These are phyloP conservation scores for Ostrea denselamellosa DNA, from an alignment of 1,140 invertebrate genomes.

Conservation along the genomic window DNA sequence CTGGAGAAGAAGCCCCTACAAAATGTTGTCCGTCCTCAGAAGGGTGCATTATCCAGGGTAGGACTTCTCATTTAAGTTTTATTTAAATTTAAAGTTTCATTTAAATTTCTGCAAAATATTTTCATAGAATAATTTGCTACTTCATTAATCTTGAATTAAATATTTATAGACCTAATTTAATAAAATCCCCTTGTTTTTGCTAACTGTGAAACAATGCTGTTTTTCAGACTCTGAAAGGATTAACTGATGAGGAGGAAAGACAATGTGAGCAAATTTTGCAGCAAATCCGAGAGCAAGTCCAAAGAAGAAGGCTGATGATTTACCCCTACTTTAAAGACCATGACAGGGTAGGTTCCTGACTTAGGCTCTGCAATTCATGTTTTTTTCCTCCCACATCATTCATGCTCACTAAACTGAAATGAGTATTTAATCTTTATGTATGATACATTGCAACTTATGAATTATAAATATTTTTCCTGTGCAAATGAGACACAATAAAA, in stretches of 20 bases:
- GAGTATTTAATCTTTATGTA: too few species aligned
- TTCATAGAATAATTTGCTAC: too few species aligned
- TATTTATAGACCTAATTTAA: not conserved
- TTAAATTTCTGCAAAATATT: not conserved
- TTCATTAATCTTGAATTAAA: not conserved
- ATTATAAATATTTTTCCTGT: too few species aligned
- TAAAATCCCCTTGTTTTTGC: not conserved
- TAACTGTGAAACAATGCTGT: not conserved
- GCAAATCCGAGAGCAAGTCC: constrained; percentile 73
- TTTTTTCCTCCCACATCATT: too few species aligned
- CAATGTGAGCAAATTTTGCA: constrained; percentile 67
- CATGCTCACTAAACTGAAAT: too few species aligned
- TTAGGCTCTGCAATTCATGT: too few species aligned
- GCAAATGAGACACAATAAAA: too few species aligned
- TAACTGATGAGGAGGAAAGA: constrained; percentile 71
- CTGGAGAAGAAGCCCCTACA: constrained; percentile 78
- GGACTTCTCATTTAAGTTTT: constrained; percentile 41
- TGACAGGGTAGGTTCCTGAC: constrained; percentile 72
- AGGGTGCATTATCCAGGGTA: constrained; percentile 76
- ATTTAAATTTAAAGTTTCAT: not conserved
- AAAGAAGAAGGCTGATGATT: constrained; percentile 73
- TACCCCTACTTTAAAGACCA: constrained; percentile 79
- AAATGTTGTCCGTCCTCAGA: constrained; percentile 70
- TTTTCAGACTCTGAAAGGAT: constrained; percentile 69
- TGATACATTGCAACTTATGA: too few species aligned